Evolutionary conservation across 2,888 invertebrate genomes (phyloP), one percentile per base, ranked within the genome.

Genomic region (Lepetodrilus schrolli): DNA sequence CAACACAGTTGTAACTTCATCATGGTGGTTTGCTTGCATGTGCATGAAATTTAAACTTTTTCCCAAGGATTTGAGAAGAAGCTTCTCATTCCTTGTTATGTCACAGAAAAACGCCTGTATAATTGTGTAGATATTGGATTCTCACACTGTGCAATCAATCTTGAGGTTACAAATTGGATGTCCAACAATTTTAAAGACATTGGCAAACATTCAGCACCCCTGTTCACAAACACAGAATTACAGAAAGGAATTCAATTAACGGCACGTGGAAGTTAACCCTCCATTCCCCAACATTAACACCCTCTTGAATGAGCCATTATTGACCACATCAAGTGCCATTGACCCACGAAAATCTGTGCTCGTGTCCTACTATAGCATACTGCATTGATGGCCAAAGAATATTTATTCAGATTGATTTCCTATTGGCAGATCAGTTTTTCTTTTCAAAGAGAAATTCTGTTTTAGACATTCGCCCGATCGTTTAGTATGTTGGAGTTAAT

Each of bases 141-240:
- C 58, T 30, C 58, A 58, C 30, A 58, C 58, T 58, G 17, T 58
- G 58, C 30, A 58, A 58, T 58, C 58, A 58, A 58, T 58, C 58
- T 58, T 58, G 26, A 23, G 30, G 30, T 17, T 17, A 26, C 58
- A 26, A 58, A 58, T 58, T 58, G 58, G 58, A 58, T 17, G 58
- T 58, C 26, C 58, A 58, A 58, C 58, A 23, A 58, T 58, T 58
- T 58, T 26, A 26, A 26, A 34, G 58, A 30, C 34, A 58, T 58
- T 58, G 58, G 58, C 58, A 58, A 58, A 58, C 58, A 30, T 58
- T 30, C 58, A 58, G 58, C 58, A 26, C n/a, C n/a, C n/a, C n/a
- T n/a, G n/a, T 26, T 58, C 30, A 30, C 58, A 58, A 58, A 58
- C 58, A 58, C 17, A 34, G 34, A 58, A 58, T 58, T 58, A 34